Percentiles rank a stretch among this genome's conserved stretches.
phyloP scores from a whole-genome alignment of 2,113 vertebrate genomes.

The Diadophis punctatus region DNA sequence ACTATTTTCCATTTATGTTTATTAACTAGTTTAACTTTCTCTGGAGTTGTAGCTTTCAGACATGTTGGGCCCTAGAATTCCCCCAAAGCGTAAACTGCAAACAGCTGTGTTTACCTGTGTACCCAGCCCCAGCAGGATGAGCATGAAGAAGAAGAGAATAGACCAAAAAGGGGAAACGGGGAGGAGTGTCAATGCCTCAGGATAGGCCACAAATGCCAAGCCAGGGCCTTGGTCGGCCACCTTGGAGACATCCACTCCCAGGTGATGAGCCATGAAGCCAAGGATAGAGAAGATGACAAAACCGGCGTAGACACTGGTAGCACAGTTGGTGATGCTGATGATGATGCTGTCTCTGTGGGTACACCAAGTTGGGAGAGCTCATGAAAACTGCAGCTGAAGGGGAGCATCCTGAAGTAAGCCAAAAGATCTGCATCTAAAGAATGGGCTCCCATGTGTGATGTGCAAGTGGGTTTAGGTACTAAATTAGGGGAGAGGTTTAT shows the following conservation, averaged over 20 bases:
- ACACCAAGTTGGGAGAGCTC: background rate
- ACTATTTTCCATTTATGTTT: background rate
- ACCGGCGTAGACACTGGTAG: conserved; percentile 93
- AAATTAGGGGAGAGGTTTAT: background rate
- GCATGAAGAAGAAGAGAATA: conserved; percentile 98
- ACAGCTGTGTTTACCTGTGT: conserved; percentile 79
- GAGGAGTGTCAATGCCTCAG: conserved; percentile 92
- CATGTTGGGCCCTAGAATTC: background rate
- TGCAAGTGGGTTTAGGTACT: background rate
- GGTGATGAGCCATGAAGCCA: conserved; percentile 95
- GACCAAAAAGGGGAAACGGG: conserved; percentile 95
- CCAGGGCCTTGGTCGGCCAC: conserved; percentile 95
- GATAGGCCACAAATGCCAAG: conserved; percentile 94
- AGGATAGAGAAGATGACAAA: conserved; percentile 99
- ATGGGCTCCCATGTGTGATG: background rate
- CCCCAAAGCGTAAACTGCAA: background rate
- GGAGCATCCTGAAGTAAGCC: background rate
- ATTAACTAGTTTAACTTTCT: background rate
- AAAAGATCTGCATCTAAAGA: background rate
- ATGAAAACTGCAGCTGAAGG: background rate
- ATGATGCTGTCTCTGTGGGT: conserved; percentile 92
- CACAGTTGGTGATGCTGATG: conserved; percentile 97
- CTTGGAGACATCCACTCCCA: conserved; percentile 89
- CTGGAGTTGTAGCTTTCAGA: background rate
- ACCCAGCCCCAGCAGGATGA: conserved; percentile 93